These are phyloP conservation scores for Danionella cerebrum DNA, from an alignment of 2,113 vertebrate genomes.

Conservation along the genomic window DNA sequence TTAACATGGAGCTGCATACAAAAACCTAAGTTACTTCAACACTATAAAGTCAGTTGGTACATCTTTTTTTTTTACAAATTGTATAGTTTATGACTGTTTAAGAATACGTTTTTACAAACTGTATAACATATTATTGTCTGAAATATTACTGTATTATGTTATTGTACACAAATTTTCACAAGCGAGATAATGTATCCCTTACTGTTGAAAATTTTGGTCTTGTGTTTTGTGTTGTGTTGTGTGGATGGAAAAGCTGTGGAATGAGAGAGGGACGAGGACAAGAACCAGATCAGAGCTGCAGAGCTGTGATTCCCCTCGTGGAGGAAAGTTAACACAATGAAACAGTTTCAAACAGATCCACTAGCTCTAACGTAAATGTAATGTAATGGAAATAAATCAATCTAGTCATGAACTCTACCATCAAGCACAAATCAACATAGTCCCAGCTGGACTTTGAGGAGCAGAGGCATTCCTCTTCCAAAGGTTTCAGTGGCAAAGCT, in stretches of 20 bases:
- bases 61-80: no score
- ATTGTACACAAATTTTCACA: no score
- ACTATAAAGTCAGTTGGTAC: no score
- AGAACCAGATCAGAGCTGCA: not conserved
- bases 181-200: no score
- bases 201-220: no score
- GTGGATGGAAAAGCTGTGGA: conserved; percentile 32
- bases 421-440: not conserved
- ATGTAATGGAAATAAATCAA: not conserved
- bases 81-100: no score
- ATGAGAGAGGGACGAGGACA: conserved; percentile 26
- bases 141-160: no score
- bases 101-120: no score
- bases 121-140: no score
- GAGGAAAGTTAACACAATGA: not conserved
- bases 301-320: not conserved
- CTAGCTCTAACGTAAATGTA: not conserved
- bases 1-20: no score
- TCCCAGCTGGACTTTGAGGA: not conserved
- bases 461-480: conserved; percentile 47
- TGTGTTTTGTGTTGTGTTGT: not conserved
- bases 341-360: not conserved
- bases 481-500: conserved; percentile 52
- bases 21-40: no score
- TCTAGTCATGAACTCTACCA: not conserved